Percentiles rank a stretch among this genome's conserved stretches.
Conservation (phyloP, 1,140 invertebrate species). For the Sinonovacula constricta region DNA sequence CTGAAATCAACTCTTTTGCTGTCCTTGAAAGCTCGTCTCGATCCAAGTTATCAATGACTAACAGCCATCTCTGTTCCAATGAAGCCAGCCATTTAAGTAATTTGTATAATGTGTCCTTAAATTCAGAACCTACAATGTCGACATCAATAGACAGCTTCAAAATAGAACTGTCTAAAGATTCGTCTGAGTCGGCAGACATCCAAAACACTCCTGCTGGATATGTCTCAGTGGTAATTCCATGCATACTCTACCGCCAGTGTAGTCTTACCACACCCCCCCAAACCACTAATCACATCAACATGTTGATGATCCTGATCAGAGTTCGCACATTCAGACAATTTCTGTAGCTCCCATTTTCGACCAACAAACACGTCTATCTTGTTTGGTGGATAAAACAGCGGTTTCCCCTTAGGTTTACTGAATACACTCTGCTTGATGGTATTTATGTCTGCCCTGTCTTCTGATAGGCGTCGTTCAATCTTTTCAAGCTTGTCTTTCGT, state of each 20-base stretch:
- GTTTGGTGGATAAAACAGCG: conserved; percentile 40
- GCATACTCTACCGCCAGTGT: conserved; percentile 42
- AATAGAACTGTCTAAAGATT: no score
- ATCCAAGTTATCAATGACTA: conserved; percentile 49
- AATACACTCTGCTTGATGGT: neutral
- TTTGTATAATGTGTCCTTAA: conserved; percentile 11
- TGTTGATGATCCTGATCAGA: no score
- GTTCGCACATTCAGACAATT: neutral
- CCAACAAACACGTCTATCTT: conserved; percentile 16
- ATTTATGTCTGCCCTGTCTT: conserved; percentile 3
- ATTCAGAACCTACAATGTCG: conserved; percentile 10
- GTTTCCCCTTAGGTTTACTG: neutral
- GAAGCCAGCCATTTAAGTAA: conserved; percentile 11
- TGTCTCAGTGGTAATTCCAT: conserved; percentile 13
- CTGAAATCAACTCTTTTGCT: conserved; percentile 28
- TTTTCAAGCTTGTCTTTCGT: neutral
- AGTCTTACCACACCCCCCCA: conserved; percentile 29
- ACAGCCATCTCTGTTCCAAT: conserved; percentile 33
- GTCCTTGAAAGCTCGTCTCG: conserved; percentile 7
- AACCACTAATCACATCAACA: no score
- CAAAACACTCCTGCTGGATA: conserved; percentile 41
- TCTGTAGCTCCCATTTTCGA: no score
- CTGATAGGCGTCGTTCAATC: neutral
- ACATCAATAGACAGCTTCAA: conserved; percentile 25
- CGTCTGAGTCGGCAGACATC: no score